Conservation (phyloP, 1,140 invertebrate genomes). For the Magallana gigas region DNA sequence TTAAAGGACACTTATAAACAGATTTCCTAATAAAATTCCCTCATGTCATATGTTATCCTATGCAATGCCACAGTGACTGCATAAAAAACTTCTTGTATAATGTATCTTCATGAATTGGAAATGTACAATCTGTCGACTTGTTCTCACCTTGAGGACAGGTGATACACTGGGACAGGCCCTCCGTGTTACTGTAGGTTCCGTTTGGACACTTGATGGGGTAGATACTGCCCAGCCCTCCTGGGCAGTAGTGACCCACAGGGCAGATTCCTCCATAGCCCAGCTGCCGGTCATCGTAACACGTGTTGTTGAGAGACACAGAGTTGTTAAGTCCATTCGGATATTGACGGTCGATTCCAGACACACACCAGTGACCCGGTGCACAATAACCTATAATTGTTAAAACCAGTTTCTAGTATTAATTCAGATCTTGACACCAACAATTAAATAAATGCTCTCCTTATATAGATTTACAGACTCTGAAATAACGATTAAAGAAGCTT, state of each 20-base stretch:
- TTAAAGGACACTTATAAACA: no score
- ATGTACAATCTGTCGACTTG: neutral
- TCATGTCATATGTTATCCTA: neutral
- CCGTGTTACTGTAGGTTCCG: slow-evolving; percentile 73
- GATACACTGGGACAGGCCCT: slow-evolving; percentile 70
- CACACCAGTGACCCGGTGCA: slow-evolving; percentile 75
- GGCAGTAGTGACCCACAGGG: slow-evolving; percentile 73
- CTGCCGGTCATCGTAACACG: slow-evolving; percentile 71
- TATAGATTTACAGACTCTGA: neutral
- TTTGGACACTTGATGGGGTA: slow-evolving; percentile 72
- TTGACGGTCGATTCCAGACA: slow-evolving; percentile 71
- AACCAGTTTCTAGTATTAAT: neutral
- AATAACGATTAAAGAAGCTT: no score
- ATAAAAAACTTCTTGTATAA: no score
- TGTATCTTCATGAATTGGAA: neutral
- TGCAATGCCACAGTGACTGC: neutral
- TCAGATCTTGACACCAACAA: no score
- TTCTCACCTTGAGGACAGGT: slow-evolving; percentile 71
- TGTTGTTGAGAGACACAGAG: slow-evolving; percentile 63
- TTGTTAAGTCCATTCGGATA: slow-evolving; percentile 71
- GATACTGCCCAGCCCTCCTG: slow-evolving; percentile 64
- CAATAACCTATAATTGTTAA: slow-evolving; percentile 69
- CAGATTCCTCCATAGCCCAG: slow-evolving; percentile 73
- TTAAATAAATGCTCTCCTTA: neutral
- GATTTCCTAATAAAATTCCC: no score